Evolutionary conservation across 1,140 invertebrate genomes (phyloP), one percentile per base, ranked within the genome.

Genomic region (Zaprionus capensis): DNA sequence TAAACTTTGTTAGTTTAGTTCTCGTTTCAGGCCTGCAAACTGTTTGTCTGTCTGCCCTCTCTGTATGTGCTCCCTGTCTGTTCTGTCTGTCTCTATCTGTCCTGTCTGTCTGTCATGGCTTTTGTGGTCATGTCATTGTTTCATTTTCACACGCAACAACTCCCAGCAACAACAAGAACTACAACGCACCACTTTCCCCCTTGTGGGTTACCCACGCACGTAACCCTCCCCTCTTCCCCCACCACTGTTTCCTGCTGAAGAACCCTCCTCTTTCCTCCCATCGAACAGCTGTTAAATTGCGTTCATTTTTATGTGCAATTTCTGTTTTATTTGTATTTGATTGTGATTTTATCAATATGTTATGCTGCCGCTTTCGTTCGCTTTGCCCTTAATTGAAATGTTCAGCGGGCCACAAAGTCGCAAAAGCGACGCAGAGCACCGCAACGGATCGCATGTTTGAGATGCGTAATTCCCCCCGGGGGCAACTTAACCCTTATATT

Each of bases 281-380:
- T 53, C 44, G 71, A 72, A 66, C 78, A 67, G 74, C 78, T 79
- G 77, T 90, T 79, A 88, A 84, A 88, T 76, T 88, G 84, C 78
- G 77, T 84, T 87, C 75, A 84, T 76, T 87, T 87, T 88, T 90
- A 88, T 84, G 85, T 79, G 85, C 84, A 88, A 90, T 87, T 79
- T 84, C 74, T 86, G 77, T 90, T 87, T 87, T 90, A 88, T 87
- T 88, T 88, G 85, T 82, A 81, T 88, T 88, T 84, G 81, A 88
- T 87, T 87, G 81, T 90, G 84, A 87, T 88, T 87, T 87, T 82
- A 81, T 88, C 81, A 81, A 78, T 84, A 87, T 81, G 84, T 87
- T 84, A 46, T 56, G 26, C 51, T 49, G 11, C 38, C 41, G 41
- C 41, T n/a, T n/a, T n/a, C 41, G 15, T n/a, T 6, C 56, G 63